These are phyloP conservation scores for Harpalus rufipes DNA, from an alignment of 2,888 invertebrate species.

Conservation along the genomic window DNA sequence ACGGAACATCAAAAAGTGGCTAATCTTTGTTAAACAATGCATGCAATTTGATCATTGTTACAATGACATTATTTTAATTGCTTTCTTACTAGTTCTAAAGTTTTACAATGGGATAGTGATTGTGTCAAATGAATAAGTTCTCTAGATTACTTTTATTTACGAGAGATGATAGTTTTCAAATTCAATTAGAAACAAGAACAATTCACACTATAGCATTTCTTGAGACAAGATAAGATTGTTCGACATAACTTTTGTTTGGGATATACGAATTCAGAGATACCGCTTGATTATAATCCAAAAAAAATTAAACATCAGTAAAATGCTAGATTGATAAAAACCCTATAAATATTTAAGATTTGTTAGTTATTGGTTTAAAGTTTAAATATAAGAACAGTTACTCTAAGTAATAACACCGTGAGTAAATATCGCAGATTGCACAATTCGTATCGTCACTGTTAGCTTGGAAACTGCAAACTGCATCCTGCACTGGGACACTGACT, in stretches of 20 bases:
- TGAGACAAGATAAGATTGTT: neutral
- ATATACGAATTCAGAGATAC: too few relatives aligned
- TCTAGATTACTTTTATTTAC: neutral
- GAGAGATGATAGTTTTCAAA: neutral
- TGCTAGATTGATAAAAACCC: too few relatives aligned
- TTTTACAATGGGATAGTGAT: neutral
- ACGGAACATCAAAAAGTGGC: conserved; percentile 31
- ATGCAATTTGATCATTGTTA: conserved; percentile 33
- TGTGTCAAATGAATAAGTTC: neutral
- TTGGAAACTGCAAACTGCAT: too few relatives aligned
- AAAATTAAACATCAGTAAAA: too few relatives aligned
- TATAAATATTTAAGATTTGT: too few relatives aligned
- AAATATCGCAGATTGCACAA: too few relatives aligned
- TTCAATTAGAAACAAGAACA: neutral
- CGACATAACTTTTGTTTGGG: neutral
- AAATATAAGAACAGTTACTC: too few relatives aligned
- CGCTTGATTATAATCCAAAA: too few relatives aligned
- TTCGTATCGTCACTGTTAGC: too few relatives aligned
- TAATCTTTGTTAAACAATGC: conserved; percentile 46
- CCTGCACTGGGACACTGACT: too few relatives aligned
- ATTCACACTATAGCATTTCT: neutral
- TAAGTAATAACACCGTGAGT: too few relatives aligned
- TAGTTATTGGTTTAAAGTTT: too few relatives aligned
- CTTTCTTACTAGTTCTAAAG: neutral
- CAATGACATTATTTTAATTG: conserved; percentile 16